A percentile compares a stretch with the other conserved stretches of the same genome.
Conservation (phyloP, 2,888 invertebrate genomes). For the Xylota segnis region DNA sequence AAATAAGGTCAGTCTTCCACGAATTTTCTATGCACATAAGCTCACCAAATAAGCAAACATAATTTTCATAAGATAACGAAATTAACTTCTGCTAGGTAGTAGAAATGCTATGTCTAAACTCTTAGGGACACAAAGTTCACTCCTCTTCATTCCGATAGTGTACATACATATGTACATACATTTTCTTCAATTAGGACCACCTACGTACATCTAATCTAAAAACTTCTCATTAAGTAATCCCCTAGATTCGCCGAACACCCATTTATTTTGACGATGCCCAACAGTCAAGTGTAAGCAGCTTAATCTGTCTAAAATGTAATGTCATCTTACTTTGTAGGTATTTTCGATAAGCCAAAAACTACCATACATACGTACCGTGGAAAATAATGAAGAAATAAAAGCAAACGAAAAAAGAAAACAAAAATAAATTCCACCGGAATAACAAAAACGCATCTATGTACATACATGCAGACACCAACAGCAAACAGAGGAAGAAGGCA, state of each 20-base stretch:
- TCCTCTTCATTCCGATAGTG: no score
- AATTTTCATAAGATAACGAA: no score
- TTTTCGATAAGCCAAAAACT: constrained; percentile 11
- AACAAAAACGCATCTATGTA: constrained; percentile 10
- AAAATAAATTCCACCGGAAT: constrained; percentile 16
- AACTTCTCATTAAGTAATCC: constrained; percentile 24
- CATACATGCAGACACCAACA: background rate
- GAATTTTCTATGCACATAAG: no score
- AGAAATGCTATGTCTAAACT: no score
- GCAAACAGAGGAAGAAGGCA: constrained; percentile 11
- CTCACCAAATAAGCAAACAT: no score
- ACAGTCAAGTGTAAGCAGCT: constrained; percentile 19
- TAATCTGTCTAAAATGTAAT: constrained; percentile 21
- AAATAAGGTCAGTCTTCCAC: no score
- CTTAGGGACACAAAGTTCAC: no score
- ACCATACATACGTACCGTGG: background rate
- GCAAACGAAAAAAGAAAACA: background rate
- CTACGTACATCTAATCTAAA: background rate
- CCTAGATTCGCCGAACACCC: background rate
- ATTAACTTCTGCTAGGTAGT: no score
- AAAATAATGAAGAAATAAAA: constrained; percentile 19
- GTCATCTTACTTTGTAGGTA: background rate
- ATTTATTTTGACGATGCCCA: background rate
- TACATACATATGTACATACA: background rate
- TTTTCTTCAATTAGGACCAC: constrained; percentile 10